Base-by-base conservation (phyloP, 2,113 vertebrate genomes). In the Panurus biarmicus region DNA sequence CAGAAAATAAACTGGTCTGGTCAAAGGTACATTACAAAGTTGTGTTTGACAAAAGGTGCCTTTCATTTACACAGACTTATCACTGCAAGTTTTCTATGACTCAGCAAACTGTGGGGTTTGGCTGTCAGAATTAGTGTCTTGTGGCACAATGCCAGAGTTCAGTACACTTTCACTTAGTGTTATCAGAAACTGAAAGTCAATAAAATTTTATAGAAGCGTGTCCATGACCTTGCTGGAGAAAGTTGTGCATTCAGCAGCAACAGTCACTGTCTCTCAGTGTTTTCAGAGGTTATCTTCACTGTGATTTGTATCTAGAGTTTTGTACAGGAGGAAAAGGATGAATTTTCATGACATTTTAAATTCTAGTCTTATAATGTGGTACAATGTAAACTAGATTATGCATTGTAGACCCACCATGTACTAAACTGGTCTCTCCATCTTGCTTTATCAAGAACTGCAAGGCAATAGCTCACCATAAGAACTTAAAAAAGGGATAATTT, bases 171-270 rank as follows among this genome's bases (percentile, higher is more conserved):
- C 71, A 42, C 45, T 69, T 85, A 45, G 57, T 53, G 50, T 73
- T 95, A 77, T 70, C 93, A 95, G 72, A 70, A 90, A 69, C 71
- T 79, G 61, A 80, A 90, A 93, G 86, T 89, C 89, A 95, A 77
- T 80, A 73, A 89, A 93, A 77, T 70, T 86, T 80, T 89, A 86
- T 35, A 42, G 72, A 64, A 86, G 91, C 7, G 0, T 3, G 12
- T 69, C 60, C 50, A 17, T 2, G 72, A 95, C 91, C 89, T 95
- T 95, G 89, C 56, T 94, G 87, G 51, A 86, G 54, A 77, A 88
- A 85, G 38, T 47, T 88, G 25, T 70, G 56, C 14, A 26, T 66
- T 92, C 86, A 70, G 94, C 91, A 86, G 25, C 17, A 51, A 47
- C 60, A 61, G 72, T 58, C 85, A 40, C 45, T 4, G 4, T 53